A percentile compares a stretch with the other conserved stretches of the same genome.
Evolutionary conservation across 2,797 vertebrate species (phyloP).

Genomic region (Taenioides sp.): DNA sequence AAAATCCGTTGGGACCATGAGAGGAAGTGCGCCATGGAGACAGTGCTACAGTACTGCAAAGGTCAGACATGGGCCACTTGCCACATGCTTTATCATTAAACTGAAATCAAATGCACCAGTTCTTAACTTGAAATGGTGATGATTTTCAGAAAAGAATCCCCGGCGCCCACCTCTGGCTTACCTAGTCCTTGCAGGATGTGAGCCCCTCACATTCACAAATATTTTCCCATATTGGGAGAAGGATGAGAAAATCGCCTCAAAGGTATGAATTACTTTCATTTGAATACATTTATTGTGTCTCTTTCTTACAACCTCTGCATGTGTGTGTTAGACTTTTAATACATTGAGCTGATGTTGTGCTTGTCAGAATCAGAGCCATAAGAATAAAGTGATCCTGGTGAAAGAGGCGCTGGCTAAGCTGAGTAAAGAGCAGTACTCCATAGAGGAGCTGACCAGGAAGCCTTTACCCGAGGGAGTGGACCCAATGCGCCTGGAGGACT

Average conservation of each 20-base stretch:
- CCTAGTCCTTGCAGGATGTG: constrained; percentile 77
- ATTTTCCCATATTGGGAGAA: constrained; percentile 84
- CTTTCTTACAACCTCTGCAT: background rate
- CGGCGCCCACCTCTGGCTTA: constrained; percentile 80
- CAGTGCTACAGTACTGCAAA: constrained; percentile 82
- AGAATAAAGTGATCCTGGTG: constrained; percentile 77
- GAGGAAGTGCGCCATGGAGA: constrained; percentile 84
- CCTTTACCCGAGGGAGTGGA: constrained; percentile 82
- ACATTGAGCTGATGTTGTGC: background rate
- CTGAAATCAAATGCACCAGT: background rate
- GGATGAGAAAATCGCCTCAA: constrained; percentile 52
- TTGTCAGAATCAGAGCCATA: constrained; percentile 56
- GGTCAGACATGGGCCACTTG: constrained; percentile 59
- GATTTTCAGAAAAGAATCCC: constrained; percentile 74
- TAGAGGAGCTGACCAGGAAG: constrained; percentile 78
- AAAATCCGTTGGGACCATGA: constrained; percentile 83
- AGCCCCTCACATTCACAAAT: constrained; percentile 84
- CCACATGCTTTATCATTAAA: background rate
- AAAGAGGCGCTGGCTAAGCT: constrained; percentile 78
- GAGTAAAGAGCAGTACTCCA: constrained; percentile 78
- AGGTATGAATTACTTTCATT: constrained; percentile 49
- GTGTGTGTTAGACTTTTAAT: background rate
- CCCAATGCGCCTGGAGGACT: constrained; percentile 79
- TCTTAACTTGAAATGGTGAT: background rate
- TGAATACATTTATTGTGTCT: background rate